Conservation (phyloP, 2,113 vertebrate species). For the Fregata magnificens region DNA sequence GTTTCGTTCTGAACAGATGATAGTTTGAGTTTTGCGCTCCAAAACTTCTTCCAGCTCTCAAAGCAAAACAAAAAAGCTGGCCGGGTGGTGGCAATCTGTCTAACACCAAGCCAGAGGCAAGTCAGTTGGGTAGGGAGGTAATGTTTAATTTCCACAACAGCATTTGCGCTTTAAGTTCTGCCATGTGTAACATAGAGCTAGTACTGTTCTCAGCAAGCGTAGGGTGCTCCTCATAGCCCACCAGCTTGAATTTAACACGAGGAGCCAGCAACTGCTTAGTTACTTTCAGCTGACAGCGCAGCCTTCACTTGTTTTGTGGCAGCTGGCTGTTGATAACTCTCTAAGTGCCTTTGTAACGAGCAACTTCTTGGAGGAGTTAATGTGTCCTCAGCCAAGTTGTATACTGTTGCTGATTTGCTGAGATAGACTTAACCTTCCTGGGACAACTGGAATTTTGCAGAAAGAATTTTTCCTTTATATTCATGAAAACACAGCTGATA, state of each 20-base stretch:
- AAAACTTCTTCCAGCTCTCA: background rate
- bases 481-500: background rate
- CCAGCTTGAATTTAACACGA: background rate
- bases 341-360: background rate
- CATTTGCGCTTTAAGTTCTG: background rate
- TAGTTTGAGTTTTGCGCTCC: background rate
- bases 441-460: background rate
- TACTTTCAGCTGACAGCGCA: background rate
- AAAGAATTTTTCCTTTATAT: background rate
- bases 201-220: background rate
- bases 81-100: background rate
- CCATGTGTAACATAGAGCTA: background rate
- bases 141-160: background rate
- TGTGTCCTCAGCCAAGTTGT: background rate
- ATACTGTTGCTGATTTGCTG: background rate
- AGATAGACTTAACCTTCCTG: background rate
- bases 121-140: background rate
- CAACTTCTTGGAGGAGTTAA: background rate
- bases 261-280: background rate
- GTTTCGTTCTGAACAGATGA: background rate
- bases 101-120: background rate
- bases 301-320: background rate
- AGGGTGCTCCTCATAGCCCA: background rate
- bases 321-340: background rate
- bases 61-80: background rate